These are phyloP conservation scores for Sphaerodactylus townsendi DNA, from an alignment of 2,113 vertebrate genomes.

Conservation along the genomic window DNA sequence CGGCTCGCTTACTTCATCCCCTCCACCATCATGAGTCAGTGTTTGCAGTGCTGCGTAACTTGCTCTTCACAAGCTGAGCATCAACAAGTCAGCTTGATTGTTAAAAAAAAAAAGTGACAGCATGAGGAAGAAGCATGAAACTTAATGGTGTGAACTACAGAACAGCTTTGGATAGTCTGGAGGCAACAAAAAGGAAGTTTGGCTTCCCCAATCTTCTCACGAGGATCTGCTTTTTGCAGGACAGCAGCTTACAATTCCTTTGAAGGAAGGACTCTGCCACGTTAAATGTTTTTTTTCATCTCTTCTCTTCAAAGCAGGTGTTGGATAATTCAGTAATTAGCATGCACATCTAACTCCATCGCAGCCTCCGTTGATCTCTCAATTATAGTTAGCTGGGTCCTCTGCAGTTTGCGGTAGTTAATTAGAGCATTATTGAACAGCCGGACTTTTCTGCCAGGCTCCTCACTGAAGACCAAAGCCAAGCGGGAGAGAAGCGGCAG, in stretches of 20 bases:
- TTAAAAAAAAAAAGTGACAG: conserved; percentile 37
- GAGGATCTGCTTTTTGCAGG: not conserved
- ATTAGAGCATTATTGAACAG: conserved; percentile 75
- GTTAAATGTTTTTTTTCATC: conserved; percentile 50
- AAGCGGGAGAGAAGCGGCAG: too few species aligned
- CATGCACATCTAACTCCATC: conserved; percentile 74
- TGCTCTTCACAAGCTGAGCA: conserved; percentile 33
- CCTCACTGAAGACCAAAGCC: too few species aligned
- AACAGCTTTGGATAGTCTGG: conserved; percentile 22
- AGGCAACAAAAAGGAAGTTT: conserved; percentile 18
- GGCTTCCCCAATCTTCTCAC: conserved; percentile 1
- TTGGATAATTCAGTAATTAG: conserved; percentile 80
- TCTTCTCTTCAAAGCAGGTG: conserved; percentile 73
- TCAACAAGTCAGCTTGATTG: conserved; percentile 37
- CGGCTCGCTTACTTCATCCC: fast-evolving
- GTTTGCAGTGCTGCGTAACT: conserved; percentile 28
- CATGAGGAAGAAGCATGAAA: not conserved
- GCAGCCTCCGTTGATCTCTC: conserved; percentile 80
- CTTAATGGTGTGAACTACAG: conserved; percentile 26
- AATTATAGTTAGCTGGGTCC: conserved; percentile 77
- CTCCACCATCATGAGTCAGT: not conserved
- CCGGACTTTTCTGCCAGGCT: conserved; percentile 49
- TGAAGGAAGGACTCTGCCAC: conserved; percentile 28
- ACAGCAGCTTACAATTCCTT: conserved; percentile 28
- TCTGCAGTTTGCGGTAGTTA: conserved; percentile 79